These are phyloP conservation scores for Dysidea cf. avara DNA, from an alignment of 37 sponge, comb jelly and placozoan species.

Conservation along the genomic window DNA sequence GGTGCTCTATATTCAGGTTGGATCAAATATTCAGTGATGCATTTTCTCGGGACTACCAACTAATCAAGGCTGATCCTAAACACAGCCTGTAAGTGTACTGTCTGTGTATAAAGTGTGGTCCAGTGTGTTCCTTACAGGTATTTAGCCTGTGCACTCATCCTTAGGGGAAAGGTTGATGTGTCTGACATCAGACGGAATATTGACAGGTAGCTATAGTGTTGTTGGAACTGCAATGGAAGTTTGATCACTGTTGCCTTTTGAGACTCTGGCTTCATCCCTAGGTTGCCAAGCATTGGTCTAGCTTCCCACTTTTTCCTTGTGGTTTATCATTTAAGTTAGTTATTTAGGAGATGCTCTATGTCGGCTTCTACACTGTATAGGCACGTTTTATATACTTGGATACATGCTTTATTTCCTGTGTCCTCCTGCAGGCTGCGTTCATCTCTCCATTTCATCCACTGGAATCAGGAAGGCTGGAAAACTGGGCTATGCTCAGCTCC, in stretches of 20 bases:
- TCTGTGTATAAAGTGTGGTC: too few species aligned
- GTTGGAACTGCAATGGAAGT: too few species aligned
- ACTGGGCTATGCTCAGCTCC: constrained; percentile 96
- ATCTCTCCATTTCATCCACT: constrained; percentile 86
- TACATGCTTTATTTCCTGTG: not conserved
- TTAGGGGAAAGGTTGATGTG: constrained; percentile 89
- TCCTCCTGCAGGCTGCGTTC: constrained; percentile 44
- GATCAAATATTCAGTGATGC: constrained; percentile 96
- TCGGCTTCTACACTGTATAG: too few species aligned
- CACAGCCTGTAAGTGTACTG: constrained; percentile 60
- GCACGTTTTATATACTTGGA: too few species aligned
- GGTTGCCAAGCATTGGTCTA: too few species aligned
- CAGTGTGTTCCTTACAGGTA: constrained; percentile 41
- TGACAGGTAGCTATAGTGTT: constrained; percentile 61
- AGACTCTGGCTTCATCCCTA: too few species aligned
- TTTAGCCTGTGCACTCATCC: constrained; percentile 96
- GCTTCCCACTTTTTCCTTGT: too few species aligned
- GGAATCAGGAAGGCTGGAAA: constrained; percentile 99
- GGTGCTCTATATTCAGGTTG: constrained; percentile 34
- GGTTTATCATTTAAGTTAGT: too few species aligned
- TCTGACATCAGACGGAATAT: constrained; percentile 95
- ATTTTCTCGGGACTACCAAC: constrained; percentile 87
- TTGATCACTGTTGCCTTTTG: too few species aligned
- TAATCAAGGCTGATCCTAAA: constrained; percentile 87
- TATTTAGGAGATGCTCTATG: too few species aligned